Base-by-base conservation (phyloP, 2,113 vertebrate genomes). In the Dromaius novaehollandiae region DNA sequence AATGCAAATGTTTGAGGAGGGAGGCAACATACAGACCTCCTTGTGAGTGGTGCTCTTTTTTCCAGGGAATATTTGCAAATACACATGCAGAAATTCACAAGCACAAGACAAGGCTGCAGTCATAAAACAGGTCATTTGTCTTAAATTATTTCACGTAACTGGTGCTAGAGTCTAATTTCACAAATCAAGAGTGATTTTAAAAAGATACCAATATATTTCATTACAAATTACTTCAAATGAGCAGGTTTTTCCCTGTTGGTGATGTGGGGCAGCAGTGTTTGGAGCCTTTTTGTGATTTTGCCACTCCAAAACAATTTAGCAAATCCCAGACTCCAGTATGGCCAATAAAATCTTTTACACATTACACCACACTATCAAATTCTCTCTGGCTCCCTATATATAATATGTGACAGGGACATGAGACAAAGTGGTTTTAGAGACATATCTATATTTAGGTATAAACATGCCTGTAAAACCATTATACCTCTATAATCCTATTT, bases 381-480 rank as follows among this genome's bases (percentile, higher is more conserved):
- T 73, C 36, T 66, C 80, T 83, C 64, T 82, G 69, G 88, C 46
- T 93, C 69, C n/a, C 80, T 76, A 38, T 71, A 92, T 51, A 88
- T 68, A 94, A 85, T 69, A 82, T 28, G 76, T 69, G 51, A 77
- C n/a, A 56, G 26, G 36, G 44, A 64, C 44, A 89, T 91, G 84
- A 95, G 70, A 94, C 19, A 40, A 85, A 87, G 48, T 56, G 34
- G 65, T 79, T 97, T 95, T 82, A 90, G 48, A 87, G 70, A 90
- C 28, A 16, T 91, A 86, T 60, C 93, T 91, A 88, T 96, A 92
- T 91, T 94, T 96, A 92, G 82, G 50, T 90, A 96, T 94, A 93
- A 96, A 95, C 68, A 95, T 71, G 68, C 36, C 90, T 86, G 76
- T 90, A 94, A 93, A 96, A 78, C 53, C 71, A 90, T 94, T 95